Percentiles rank a stretch among this genome's conserved stretches.
Evolutionary conservation across 2,113 vertebrate genomes (phyloP).

Genomic region (Camelus bactrianus): DNA sequence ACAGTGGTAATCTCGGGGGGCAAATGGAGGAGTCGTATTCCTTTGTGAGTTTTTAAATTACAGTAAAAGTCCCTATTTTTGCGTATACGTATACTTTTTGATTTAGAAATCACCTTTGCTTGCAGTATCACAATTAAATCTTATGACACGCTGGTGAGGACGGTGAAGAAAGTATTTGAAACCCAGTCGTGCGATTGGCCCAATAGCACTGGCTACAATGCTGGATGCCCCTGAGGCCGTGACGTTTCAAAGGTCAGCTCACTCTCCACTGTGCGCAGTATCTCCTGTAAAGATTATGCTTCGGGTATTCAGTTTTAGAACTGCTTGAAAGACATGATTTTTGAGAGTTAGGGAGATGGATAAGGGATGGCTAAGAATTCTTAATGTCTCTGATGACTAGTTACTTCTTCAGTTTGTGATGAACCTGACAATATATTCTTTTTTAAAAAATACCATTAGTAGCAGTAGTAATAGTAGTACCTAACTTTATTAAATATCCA

Average conservation of each 20-base stretch:
- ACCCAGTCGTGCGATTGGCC: not conserved
- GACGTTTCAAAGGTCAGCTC: not conserved
- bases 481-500: not conserved
- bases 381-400: not conserved
- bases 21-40: not conserved
- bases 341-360: not conserved
- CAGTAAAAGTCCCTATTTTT: not conserved
- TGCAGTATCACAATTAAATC: not conserved
- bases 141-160: not conserved
- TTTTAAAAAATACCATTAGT: not conserved
- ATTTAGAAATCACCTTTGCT: not conserved
- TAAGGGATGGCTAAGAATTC: not conserved
- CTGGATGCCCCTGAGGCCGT: too few species aligned
- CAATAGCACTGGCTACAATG: not conserved
- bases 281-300: not conserved
- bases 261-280: fast-evolving
- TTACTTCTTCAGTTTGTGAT: not conserved
- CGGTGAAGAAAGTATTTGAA: not conserved
- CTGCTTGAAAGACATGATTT: not conserved
- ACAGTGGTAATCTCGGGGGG: not conserved
- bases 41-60: not conserved
- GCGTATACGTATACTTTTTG: not conserved
- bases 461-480: too few species aligned
- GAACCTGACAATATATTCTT: not conserved
- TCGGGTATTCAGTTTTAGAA: not conserved